phyloP scores from a whole-genome alignment of 2,113 vertebrate species.

The Phaethornis superciliosus region DNA sequence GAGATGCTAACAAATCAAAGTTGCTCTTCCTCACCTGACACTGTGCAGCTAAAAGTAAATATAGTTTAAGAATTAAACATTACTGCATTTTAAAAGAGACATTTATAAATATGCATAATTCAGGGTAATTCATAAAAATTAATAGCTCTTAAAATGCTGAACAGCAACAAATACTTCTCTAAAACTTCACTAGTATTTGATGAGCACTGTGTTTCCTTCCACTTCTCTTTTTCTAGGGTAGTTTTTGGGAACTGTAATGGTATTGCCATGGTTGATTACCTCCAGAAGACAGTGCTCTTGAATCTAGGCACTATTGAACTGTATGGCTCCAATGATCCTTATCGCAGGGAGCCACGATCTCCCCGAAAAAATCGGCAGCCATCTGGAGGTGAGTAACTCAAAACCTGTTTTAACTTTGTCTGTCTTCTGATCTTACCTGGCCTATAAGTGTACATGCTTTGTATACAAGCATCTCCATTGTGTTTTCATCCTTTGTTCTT shows the following conservation, averaged over 20 bases:
- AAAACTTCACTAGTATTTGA: background rate
- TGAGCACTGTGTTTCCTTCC: background rate
- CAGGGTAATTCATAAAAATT: background rate
- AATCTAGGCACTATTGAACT: slow-evolving; percentile 93
- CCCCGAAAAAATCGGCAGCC: slow-evolving; percentile 94
- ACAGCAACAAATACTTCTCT: background rate
- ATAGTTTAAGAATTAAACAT: background rate
- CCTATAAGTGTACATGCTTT: background rate
- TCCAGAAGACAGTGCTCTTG: slow-evolving; percentile 94
- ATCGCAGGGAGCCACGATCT: slow-evolving; percentile 94
- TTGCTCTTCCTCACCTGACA: background rate
- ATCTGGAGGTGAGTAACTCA: slow-evolving; percentile 87
- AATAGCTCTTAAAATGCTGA: background rate
- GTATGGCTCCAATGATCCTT: slow-evolving; percentile 94
- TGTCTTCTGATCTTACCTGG: background rate
- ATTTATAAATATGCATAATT: background rate
- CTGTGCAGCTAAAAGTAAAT: background rate
- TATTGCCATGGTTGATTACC: slow-evolving; percentile 95
- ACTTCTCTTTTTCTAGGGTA: slow-evolving; percentile 79
- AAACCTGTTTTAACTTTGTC: background rate
- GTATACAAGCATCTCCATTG: background rate
- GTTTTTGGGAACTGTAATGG: slow-evolving; percentile 98
- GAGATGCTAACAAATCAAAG: background rate
- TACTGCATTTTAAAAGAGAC: background rate
- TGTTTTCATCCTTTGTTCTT: background rate